Percentiles rank a stretch among this genome's conserved stretches.
Evolutionary conservation across 2,888 invertebrate genomes (phyloP).

Genomic region (Stramonita haemastoma): DNA sequence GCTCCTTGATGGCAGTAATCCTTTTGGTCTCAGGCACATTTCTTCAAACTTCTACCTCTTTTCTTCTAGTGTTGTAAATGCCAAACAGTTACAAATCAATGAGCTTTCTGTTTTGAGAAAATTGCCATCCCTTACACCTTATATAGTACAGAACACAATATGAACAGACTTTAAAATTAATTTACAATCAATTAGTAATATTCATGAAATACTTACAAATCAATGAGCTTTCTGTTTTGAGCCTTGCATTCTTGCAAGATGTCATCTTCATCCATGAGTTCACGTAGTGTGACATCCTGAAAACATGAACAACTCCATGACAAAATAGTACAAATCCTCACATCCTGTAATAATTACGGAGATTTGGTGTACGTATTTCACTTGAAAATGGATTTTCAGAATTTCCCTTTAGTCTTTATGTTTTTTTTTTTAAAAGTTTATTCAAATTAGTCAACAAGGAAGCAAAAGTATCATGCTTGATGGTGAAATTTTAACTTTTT

Average conservation of each 20-base stretch:
- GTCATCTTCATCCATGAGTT: constrained; percentile 95
- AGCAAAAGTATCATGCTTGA: no score
- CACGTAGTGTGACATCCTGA: constrained; percentile 92
- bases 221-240: constrained; percentile 92
- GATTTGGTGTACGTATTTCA: background rate
- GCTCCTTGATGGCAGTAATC: no score
- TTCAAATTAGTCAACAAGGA: background rate
- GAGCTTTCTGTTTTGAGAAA: no score
- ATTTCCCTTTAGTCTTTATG: no score
- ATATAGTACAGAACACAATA: no score
- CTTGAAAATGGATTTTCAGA: background rate
- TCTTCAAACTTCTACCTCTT: no score
- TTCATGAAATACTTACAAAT: constrained; percentile 87
- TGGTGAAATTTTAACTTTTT: background rate
- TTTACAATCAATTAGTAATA: background rate
- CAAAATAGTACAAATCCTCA: constrained; percentile 20
- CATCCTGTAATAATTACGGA: background rate
- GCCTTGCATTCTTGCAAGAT: constrained; percentile 96
- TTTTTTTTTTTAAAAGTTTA: background rate
- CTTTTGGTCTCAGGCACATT: no score
- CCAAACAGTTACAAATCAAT: no score
- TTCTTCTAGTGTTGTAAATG: no score
- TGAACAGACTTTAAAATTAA: no score
- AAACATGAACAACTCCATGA: constrained; percentile 59
- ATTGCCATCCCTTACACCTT: no score